Evolutionary conservation across 2,888 invertebrate genomes (phyloP).

Genomic region (Dicyrtomina minuta): DNA sequence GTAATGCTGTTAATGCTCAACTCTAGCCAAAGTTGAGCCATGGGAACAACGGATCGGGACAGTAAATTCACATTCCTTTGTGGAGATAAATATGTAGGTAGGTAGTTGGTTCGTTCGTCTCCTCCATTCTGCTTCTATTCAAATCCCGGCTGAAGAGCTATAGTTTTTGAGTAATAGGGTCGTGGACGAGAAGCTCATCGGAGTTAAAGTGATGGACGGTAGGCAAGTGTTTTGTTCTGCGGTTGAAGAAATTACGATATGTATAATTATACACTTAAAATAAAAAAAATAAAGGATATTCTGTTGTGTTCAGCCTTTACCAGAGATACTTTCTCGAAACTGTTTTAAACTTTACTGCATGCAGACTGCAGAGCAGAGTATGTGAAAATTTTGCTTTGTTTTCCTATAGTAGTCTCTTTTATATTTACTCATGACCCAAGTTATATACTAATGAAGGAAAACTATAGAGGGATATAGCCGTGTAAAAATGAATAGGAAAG

Average conservation of each 20-base stretch:
- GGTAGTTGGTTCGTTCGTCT: no score
- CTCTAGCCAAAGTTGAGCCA: no score
- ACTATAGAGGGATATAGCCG: neutral
- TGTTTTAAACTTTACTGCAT: no score
- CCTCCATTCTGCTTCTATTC: no score
- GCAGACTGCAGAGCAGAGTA: no score
- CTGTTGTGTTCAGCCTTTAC: constrained; percentile 13
- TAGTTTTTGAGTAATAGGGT: neutral
- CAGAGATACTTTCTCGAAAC: no score
- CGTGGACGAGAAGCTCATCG: neutral
- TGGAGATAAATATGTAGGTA: no score
- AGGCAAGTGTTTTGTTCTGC: constrained; percentile 10
- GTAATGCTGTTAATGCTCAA: no score
- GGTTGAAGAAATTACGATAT: neutral
- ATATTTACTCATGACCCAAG: neutral
- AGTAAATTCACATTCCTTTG: neutral
- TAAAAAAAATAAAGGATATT: constrained; percentile 2
- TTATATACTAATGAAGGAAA: neutral
- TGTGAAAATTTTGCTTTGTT: no score
- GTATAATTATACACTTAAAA: neutral
- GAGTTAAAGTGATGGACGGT: constrained; percentile 4
- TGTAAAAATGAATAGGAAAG: constrained; percentile 14
- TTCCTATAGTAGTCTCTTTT: neutral
- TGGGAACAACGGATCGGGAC: no score
- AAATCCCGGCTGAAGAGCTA: neutral